These are phyloP conservation scores for Euwallacea fornicatus DNA, from an alignment of 1,140 invertebrate species.

Conservation along the genomic window DNA sequence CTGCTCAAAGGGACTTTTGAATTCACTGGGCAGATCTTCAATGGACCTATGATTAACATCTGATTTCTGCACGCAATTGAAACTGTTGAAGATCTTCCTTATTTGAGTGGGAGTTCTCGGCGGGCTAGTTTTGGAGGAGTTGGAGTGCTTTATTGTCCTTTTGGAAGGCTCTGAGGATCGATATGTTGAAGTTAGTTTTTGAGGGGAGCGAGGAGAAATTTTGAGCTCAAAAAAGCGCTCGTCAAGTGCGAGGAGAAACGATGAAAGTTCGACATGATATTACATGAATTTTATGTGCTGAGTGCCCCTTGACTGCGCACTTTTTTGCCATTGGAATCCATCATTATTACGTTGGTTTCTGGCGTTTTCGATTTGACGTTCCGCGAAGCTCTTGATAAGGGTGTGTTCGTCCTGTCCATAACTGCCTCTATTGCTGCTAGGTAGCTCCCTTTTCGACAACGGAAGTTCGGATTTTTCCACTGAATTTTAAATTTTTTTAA, in stretches of 20 bases:
- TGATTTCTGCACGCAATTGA: slow-evolving; percentile 17
- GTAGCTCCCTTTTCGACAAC: neutral
- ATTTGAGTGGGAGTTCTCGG: slow-evolving; percentile 29
- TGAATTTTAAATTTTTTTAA: too few species aligned
- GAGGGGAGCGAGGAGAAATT: too few species aligned
- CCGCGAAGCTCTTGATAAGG: slow-evolving; percentile 16
- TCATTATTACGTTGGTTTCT: slow-evolving; percentile 10
- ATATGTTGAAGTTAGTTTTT: too few species aligned
- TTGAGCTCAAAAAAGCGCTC: too few species aligned
- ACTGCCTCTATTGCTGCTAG: neutral
- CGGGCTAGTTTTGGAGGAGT: slow-evolving; percentile 13
- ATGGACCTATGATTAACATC: slow-evolving; percentile 5
- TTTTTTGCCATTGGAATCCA: too few species aligned
- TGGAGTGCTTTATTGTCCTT: slow-evolving; percentile 7
- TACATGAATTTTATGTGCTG: too few species aligned
- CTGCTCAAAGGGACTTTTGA: slow-evolving; percentile 12
- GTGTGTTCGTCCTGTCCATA: neutral
- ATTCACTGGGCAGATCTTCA: slow-evolving; percentile 23
- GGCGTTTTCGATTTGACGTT: slow-evolving; percentile 23
- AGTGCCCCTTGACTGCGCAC: too few species aligned
- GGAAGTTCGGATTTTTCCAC: neutral
- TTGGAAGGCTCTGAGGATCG: neutral
- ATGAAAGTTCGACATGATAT: neutral
- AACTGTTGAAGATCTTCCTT: slow-evolving; percentile 30
- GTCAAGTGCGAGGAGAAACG: too few species aligned